Base-by-base conservation (phyloP, 30 jellyfish, hydroid and myxozoan genomes). In the Aurelia sp. region DNA sequence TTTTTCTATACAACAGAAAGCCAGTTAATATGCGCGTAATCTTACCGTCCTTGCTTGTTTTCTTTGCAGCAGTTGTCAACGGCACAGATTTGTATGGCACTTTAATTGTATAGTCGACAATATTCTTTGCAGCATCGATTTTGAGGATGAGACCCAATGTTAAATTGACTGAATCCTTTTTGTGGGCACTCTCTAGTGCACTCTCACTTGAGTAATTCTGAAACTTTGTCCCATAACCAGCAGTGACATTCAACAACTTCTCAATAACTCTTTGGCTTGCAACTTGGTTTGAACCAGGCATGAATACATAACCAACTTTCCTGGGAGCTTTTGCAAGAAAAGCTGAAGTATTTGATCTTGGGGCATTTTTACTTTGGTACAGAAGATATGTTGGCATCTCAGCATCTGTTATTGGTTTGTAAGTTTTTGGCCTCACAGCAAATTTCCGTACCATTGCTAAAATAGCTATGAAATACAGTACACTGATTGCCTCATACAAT, bases 391-490 rank as follows among this genome's bases (percentile, higher is more conserved):
- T 17, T 18, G 87, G 84, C 40, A 84, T 59, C 4, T 62, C 67
- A 13, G 71, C 59, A 38, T 82, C 98, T 22, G 57, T 44, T 2
- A 81, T 58, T 15, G 96, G 80, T 33, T 78, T 75, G 76, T 76
- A 48, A 5, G 92, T 77, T 61, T 38, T 81, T 58, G 92, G 91
- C 64, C 63, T 79, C 16, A 82, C 76, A 5, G 90, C 72, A 17
- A 67, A 35, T 19, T 57, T 48, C 52, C 88, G 78, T 7, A 91
- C 31, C 24, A 85, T 77, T 18, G 93, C 98, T 18, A 91, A 47
- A 2, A 91, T 84, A 17, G 91, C 93, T 13, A 91, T 93, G 66
- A 91, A 91, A 66, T 91, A 91, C 78, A 85, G 44, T 61, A 91
- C 98, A 70, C 94, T 84, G 3, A 85, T 72, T 5, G 84, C 88